Evolutionary conservation across 2,113 vertebrate genomes (phyloP).

Genomic region (Sander vitreus): DNA sequence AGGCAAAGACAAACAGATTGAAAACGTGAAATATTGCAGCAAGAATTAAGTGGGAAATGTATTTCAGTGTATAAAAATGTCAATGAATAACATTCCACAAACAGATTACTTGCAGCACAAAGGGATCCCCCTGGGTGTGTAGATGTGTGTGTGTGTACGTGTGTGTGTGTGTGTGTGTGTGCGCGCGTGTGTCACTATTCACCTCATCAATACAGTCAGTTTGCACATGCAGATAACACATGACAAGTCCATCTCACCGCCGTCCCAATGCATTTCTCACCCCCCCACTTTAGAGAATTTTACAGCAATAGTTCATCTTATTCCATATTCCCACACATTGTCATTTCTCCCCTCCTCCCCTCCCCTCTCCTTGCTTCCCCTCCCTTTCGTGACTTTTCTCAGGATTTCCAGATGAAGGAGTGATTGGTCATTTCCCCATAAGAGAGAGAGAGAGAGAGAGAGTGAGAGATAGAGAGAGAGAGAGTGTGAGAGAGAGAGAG

Average conservation of each 20-base stretch:
- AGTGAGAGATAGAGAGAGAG: background rate
- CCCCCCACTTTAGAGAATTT: constrained; percentile 3
- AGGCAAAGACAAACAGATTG: background rate
- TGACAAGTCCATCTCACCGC: constrained; percentile 42
- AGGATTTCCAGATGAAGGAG: constrained; percentile 59
- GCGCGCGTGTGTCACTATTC: background rate
- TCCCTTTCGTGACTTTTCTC: constrained; percentile 24
- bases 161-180: background rate
- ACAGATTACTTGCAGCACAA: background rate
- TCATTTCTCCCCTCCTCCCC: background rate
- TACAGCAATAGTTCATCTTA: constrained; percentile 27
- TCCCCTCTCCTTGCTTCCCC: background rate
- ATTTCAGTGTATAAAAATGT: background rate
- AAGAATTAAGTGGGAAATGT: background rate
- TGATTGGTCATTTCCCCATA: constrained; percentile 61
- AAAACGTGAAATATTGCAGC: constrained; percentile 6
- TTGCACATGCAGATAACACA: constrained; percentile 57
- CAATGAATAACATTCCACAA: constrained; percentile 23
- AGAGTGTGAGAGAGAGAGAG: constrained; percentile 19
- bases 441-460: constrained; percentile 2
- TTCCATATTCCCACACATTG: constrained; percentile 30
- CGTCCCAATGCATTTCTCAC: constrained; percentile 48
- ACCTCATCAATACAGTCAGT: constrained; percentile 48
- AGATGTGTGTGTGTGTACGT: background rate
- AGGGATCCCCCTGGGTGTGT: background rate